Base-by-base conservation (phyloP, 2,113 vertebrate genomes). In the Galemys pyrenaicus region DNA sequence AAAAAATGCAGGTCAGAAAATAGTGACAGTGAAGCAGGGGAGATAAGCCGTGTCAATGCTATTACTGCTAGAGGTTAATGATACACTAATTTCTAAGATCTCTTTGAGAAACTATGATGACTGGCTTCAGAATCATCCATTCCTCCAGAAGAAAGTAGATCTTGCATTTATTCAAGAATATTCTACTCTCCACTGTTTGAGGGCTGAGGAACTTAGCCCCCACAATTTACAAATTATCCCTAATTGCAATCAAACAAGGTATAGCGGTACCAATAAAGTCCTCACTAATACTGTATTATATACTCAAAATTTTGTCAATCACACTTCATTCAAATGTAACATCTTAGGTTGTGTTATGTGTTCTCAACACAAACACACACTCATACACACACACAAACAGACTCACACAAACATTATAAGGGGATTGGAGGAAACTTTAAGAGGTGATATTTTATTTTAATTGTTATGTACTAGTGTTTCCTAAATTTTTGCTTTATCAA, bases 171-270 rank as follows among this genome's bases (percentile, higher is more conserved):
- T 32, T 81, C 12, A 75, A 80, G 32, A 37, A 4, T 12, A 37
- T 2, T 0, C 3, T 2, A 60, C 1, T n/a, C 5, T 3, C 5
- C 2, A 35, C 13, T 17, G 20, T 13, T 79, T 65, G 16, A 85
- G 0, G 2, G 5, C 75, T 13, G 37, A 78, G n/a, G 35, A 11
- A 84, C 6, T 41, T n/a, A 70, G 70, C 12, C 75, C 2, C 54
- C 35, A 64, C 87, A 94, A 71, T 2, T 32, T 44, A 39, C 2
- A 16, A 74, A 22, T 41, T 56, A 20, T 22, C n/a, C 1, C 2
- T 81, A 24, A 12, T 22, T 80, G 13, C 15, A 44, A 39, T 19
- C 35, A 58, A 90, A 2, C 4, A 77, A 51, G 7, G 60, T 85
- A 20, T 81, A 0, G 2, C 54, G 51, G 7, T 51, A 16, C 5